Conservation (phyloP, 2,888 invertebrate species). For the Dromius quadrimaculatus region DNA sequence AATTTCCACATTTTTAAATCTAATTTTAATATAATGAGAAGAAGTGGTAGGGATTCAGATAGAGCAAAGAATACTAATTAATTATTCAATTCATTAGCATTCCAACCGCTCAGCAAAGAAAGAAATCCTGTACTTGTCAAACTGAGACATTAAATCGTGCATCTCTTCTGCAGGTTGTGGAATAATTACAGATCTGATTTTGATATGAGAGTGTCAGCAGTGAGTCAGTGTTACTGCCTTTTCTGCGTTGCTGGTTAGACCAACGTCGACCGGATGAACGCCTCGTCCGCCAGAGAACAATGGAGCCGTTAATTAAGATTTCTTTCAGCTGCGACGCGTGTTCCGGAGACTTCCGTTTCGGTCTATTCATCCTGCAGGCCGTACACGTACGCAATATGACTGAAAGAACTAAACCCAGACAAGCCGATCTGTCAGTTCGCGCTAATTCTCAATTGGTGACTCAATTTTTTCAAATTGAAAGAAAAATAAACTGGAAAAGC, state of each 20-base stretch:
- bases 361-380: conserved; percentile 29
- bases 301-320: conserved; percentile 84
- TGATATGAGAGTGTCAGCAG: neutral
- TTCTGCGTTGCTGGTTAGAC: neutral
- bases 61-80: conserved; percentile 73
- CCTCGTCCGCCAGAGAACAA: conserved; percentile 77
- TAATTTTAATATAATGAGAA: conserved; percentile 67
- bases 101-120: conserved; percentile 58
- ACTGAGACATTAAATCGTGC: conserved; percentile 3
- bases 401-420: conserved; percentile 41
- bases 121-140: conserved; percentile 35
- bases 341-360: neutral
- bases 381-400: conserved; percentile 45
- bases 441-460: neutral
- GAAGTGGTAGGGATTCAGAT: conserved; percentile 53
- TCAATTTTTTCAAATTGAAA: no score
- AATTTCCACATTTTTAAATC: conserved; percentile 68
- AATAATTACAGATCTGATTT: conserved; percentile 28
- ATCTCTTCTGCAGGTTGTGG: conserved; percentile 19
- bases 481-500: no score
- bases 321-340: conserved; percentile 74
- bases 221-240: neutral
- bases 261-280: conserved; percentile 64
- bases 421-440: conserved; percentile 24
- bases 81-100: conserved; percentile 74